Evolutionary conservation across 2,797 vertebrate genomes (phyloP), one percentile per base, ranked within the genome.

Genomic region (Phalloptychus januarius): DNA sequence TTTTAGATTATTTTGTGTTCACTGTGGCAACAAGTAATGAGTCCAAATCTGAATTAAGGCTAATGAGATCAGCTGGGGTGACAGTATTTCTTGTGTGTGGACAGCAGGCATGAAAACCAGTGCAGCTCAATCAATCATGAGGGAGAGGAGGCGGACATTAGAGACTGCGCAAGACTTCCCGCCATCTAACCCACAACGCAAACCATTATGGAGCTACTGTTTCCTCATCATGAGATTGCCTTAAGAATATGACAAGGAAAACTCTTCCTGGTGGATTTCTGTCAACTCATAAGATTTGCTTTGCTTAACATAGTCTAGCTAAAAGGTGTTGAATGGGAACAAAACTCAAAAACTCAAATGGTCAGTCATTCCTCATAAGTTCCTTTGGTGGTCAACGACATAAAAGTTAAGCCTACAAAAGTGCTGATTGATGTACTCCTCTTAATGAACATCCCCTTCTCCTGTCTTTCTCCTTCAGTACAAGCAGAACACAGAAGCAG

Each of bases 91-190:
- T 88, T 78, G 71, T 84, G 75, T 79, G 76, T 52, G 70, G 42
- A 81, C 83, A 76, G 61, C 28, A 31, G 79, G 70, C 86, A 81
- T 90, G 80, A 90, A 86, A 92, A 76, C 54, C 50, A 25, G 58
- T 58, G 73, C 83, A 80, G 84, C 81, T 87, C 78, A 77, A 78
- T 89, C 78, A 78, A 80, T 88, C 88, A 81, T 33, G 67, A 82
- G 83, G 74, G 83, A 77, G 81, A 79, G 84, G 61, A 70, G 70
- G 79, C 18, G 13, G 67, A 85, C 78, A 76, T 85, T 83, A 85
- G 15, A 77, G 40, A 61, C 82, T 79, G 33, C 74, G 79, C 61
- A 31, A 79, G 84, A 33, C 76, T 48, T 71, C 28, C 4, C 69
- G 71, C 77, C 80, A 79, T 16, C 63, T 45, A 25, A 78, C 20